Evolutionary conservation across 1,140 invertebrate genomes (phyloP).

Genomic region (Episyrphus balteatus): DNA sequence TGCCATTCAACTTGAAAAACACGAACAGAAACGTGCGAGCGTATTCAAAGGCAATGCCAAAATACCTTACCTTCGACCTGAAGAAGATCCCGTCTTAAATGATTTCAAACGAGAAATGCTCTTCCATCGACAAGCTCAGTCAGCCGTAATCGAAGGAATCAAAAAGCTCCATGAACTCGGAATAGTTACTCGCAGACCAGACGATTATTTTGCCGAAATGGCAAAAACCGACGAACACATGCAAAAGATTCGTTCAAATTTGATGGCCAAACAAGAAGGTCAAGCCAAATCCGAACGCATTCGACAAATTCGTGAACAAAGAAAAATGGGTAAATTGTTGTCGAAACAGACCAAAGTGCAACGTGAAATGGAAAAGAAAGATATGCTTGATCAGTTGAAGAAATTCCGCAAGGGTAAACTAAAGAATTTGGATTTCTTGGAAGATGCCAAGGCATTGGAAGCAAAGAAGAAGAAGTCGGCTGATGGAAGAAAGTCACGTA

Average conservation of each 20-base stretch:
- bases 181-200: constrained; percentile 70
- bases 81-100: constrained; percentile 74
- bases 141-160: constrained; percentile 68
- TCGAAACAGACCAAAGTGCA: constrained; percentile 73
- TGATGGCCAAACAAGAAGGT: constrained; percentile 73
- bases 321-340: constrained; percentile 77
- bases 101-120: constrained; percentile 86
- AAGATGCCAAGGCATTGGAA: constrained; percentile 47
- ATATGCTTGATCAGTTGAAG: constrained; percentile 75
- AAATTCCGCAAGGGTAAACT: constrained; percentile 73
- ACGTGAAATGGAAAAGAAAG: constrained; percentile 62
- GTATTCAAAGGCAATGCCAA: constrained; percentile 58
- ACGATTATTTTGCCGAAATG: constrained; percentile 99
- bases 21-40: constrained; percentile 55
- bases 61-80: constrained; percentile 47
- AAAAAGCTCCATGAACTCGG: constrained; percentile 60
- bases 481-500: constrained; percentile 57
- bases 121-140: constrained; percentile 87
- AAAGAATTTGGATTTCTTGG: constrained; percentile 71
- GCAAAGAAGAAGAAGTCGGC: constrained; percentile 41
- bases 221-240: constrained; percentile 95
- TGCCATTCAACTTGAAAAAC: constrained; percentile 60
- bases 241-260: constrained; percentile 82
- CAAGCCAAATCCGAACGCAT: constrained; percentile 81
- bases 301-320: constrained; percentile 75